phyloP scores from a whole-genome alignment of 2,888 invertebrate species.

The Abrostola triplasia region DNA sequence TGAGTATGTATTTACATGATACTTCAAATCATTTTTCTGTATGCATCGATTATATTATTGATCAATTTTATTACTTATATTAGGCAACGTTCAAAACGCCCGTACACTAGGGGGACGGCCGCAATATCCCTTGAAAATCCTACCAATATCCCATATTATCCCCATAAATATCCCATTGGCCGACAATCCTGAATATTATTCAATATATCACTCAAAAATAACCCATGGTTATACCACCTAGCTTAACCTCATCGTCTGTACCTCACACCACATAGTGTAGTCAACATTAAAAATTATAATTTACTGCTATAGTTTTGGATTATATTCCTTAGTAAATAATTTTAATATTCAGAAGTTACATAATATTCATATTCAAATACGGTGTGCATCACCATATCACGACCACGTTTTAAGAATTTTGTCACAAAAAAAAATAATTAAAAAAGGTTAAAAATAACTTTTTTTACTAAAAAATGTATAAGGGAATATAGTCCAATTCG shows the following conservation, averaged over 20 bases:
- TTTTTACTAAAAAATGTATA: conserved; percentile 13
- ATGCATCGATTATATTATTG: no score
- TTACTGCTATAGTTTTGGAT: conserved; percentile 50
- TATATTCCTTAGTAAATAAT: conserved; percentile 38
- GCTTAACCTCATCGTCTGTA: conserved; percentile 74
- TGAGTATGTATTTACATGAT: conserved; percentile 1
- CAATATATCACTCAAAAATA: conserved; percentile 67
- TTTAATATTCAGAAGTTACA: neutral
- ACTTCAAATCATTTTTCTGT: neutral
- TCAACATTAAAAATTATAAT: conserved; percentile 60
- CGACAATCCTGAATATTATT: conserved; percentile 38
- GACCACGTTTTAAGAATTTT: neutral
- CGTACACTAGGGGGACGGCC: conserved; percentile 18
- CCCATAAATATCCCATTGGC: conserved; percentile 25
- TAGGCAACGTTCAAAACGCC: neutral
- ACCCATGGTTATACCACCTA: conserved; percentile 67
- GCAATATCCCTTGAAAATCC: conserved; percentile 23
- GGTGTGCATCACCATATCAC: conserved; percentile 10
- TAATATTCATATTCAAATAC: neutral
- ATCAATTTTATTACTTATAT: neutral
- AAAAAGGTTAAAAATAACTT: neutral
- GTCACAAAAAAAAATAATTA: neutral
- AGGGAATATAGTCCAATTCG: conserved; percentile 59
- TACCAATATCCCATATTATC: conserved; percentile 43
- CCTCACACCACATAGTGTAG: conserved; percentile 82